phyloP scores from a whole-genome alignment of 2,113 vertebrate species.

The Bubo blakistoni region DNA sequence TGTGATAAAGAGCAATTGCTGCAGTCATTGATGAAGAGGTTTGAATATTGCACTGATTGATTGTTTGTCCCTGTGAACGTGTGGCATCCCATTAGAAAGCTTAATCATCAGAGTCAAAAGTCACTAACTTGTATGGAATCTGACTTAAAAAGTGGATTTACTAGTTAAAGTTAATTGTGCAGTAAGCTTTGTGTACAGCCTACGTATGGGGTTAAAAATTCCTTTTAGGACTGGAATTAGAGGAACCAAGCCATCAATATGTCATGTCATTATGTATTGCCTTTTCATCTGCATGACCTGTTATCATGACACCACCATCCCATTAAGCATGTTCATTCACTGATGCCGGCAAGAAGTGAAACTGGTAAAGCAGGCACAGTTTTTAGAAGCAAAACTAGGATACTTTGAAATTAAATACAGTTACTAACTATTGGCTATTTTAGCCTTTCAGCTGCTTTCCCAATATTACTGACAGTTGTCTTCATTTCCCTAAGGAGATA shows the following conservation, averaged over 20 bases:
- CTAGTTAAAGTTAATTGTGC: not conserved
- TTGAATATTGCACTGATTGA: conserved; percentile 27
- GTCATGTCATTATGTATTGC: not conserved
- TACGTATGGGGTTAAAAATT: not conserved
- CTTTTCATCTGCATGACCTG: not conserved
- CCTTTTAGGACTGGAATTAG: not conserved
- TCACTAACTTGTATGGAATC: not conserved
- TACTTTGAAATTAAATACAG: not conserved
- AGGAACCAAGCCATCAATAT: not conserved
- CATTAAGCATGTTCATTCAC: not conserved
- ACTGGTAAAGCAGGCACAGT: not conserved
- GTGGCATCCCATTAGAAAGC: not conserved
- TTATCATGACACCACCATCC: not conserved
- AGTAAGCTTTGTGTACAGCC: not conserved
- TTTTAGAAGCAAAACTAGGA: not conserved
- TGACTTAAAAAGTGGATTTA: not conserved
- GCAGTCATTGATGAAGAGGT: not conserved
- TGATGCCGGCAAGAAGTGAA: not conserved
- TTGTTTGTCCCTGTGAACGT: not conserved
- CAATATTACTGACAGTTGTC: not conserved
- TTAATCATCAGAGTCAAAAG: conserved; percentile 20
- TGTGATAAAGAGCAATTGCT: not conserved
- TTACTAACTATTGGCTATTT: not conserved
- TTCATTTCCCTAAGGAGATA: not conserved
- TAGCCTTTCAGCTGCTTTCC: not conserved